Evolutionary conservation across 92 coral and sea anemone species (phyloP).

Genomic region (Parazoanthus swiftii): DNA sequence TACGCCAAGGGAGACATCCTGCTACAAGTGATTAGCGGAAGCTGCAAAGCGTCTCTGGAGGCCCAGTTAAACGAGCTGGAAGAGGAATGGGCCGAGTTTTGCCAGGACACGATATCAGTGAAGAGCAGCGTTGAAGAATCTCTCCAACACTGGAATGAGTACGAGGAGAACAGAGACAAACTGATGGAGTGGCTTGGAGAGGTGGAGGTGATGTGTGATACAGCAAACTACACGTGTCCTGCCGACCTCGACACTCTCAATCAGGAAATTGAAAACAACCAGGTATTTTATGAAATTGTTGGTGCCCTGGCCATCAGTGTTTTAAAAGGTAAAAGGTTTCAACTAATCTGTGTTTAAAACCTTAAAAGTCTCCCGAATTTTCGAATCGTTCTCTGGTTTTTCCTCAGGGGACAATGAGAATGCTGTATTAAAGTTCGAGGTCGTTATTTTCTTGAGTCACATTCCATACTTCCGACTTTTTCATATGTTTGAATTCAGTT

Average conservation of each 20-base stretch:
- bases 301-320: too few species aligned
- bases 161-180: conserved; percentile 80
- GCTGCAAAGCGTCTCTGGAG: conserved; percentile 75
- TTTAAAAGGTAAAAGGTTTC: too few species aligned
- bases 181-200: conserved; percentile 76
- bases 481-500: too few species aligned
- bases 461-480: too few species aligned
- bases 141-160: conserved; percentile 81
- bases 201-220: conserved; percentile 57
- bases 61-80: conserved; percentile 85
- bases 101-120: conserved; percentile 77
- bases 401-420: too few species aligned
- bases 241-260: conserved; percentile 63
- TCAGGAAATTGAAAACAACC: conserved; percentile 62
- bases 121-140: conserved; percentile 76
- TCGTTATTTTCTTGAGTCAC: too few species aligned
- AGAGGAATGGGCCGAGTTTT: conserved; percentile 97
- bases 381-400: too few species aligned
- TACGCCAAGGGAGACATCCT: conserved; percentile 89
- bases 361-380: too few species aligned
- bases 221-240: conserved; percentile 39
- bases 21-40: conserved; percentile 80
- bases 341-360: too few species aligned
- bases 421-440: too few species aligned
- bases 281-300: conserved; percentile 36